Conservation (phyloP, 2,888 invertebrate genomes). For the Lomographa bimaculata region DNA sequence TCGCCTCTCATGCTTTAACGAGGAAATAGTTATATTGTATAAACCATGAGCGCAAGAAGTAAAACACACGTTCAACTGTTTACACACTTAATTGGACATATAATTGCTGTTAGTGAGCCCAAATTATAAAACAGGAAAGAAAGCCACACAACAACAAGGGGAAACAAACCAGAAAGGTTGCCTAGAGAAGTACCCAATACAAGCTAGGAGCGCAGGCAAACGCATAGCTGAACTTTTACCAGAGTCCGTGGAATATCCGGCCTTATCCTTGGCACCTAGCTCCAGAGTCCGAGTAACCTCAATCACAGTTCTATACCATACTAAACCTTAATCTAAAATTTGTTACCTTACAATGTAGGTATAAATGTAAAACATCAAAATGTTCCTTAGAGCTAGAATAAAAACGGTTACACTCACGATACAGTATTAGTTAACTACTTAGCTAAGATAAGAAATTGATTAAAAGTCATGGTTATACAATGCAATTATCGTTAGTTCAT, state of each 20-base stretch:
- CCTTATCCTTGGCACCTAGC: slow-evolving; percentile 3
- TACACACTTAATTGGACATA: no score
- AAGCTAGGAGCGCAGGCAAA: slow-evolving; percentile 34
- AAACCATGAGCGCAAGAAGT: background rate
- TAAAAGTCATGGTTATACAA: slow-evolving; percentile 17
- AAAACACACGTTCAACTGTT: slow-evolving; percentile 1
- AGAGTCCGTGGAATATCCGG: slow-evolving; percentile 12
- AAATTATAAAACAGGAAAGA: slow-evolving; percentile 16
- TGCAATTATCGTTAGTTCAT: slow-evolving; percentile 15
- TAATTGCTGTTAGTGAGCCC: no score
- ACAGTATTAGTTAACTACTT: slow-evolving; percentile 9
- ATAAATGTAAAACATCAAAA: slow-evolving; percentile 46
- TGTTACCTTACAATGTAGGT: slow-evolving; percentile 45
- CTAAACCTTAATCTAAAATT: slow-evolving; percentile 22
- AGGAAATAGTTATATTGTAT: background rate
- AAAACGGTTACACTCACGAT: slow-evolving; percentile 12
- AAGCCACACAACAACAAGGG: slow-evolving; percentile 20
- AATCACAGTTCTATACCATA: slow-evolving; percentile 20
- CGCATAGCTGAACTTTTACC: slow-evolving; percentile 39
- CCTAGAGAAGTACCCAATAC: slow-evolving; percentile 13
- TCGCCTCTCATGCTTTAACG: background rate
- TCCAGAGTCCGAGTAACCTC: slow-evolving; percentile 39
- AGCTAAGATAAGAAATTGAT: background rate
- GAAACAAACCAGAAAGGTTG: slow-evolving; percentile 3
- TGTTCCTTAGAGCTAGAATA: slow-evolving; percentile 19